Percentiles rank a stretch among this genome's conserved stretches.
Evolutionary conservation across 2,888 invertebrate genomes (phyloP).

Genomic region (Eupithecia subumbrata): DNA sequence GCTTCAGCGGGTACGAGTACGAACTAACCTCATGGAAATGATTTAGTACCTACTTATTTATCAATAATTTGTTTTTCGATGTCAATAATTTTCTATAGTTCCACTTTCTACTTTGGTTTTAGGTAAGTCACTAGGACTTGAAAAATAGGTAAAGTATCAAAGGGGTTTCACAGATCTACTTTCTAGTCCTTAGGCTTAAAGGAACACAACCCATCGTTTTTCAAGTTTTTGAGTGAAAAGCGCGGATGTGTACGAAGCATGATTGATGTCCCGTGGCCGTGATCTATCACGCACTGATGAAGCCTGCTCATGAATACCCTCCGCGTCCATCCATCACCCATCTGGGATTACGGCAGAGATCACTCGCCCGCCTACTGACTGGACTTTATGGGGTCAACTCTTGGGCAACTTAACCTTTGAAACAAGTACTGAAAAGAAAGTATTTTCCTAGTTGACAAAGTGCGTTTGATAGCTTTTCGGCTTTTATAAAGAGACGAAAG

Average conservation of each 20-base stretch:
- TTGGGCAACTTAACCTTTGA: background rate
- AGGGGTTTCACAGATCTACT: background rate
- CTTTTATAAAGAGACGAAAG: background rate
- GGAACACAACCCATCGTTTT: background rate
- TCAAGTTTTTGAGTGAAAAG: background rate
- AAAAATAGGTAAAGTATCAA: background rate
- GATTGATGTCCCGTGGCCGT: slow-evolving; percentile 23
- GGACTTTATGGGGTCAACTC: background rate
- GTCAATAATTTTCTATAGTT: background rate
- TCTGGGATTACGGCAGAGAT: slow-evolving; percentile 4
- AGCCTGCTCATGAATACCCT: background rate
- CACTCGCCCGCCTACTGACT: background rate
- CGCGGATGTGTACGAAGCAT: slow-evolving; percentile 11
- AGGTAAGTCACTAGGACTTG: background rate
- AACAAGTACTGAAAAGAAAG: background rate
- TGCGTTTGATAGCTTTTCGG: background rate
- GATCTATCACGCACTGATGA: background rate
- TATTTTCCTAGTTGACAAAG: background rate
- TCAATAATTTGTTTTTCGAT: too few relatives aligned
- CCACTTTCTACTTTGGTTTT: background rate
- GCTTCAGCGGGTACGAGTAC: background rate
- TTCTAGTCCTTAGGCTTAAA: background rate
- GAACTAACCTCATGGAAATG: background rate
- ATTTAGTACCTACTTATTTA: background rate
- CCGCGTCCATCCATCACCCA: slow-evolving; percentile 26